These are phyloP conservation scores for Anguilla marmorata DNA, from an alignment of 2,797 vertebrate species.

Conservation along the genomic window DNA sequence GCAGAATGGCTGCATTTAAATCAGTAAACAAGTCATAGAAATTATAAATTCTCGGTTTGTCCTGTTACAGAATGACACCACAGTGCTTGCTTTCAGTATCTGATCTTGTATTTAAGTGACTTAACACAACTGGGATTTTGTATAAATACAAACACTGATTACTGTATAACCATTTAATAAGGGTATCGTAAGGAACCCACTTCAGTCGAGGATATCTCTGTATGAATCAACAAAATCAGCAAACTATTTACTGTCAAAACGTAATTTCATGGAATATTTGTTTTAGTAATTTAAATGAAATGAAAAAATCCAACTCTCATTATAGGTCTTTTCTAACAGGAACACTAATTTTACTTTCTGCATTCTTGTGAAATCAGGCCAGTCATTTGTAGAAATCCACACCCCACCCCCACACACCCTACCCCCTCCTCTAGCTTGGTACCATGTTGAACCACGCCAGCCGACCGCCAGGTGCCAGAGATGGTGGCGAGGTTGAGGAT, in stretches of 20 bases:
- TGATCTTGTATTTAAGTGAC: neutral
- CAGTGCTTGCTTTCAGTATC: neutral
- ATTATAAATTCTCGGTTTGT: too few relatives aligned
- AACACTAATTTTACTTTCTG: neutral
- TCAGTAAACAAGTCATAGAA: too few relatives aligned
- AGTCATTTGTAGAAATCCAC: neutral
- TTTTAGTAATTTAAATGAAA: neutral
- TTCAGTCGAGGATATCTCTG: neutral
- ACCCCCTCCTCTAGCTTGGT: neutral
- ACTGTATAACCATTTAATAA: neutral
- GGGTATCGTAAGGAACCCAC: neutral
- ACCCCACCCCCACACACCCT: neutral
- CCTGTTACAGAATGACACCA: too few relatives aligned
- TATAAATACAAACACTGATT: neutral
- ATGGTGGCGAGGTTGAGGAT: constrained; percentile 64
- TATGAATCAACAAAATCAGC: neutral
- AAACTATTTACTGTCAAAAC: neutral
- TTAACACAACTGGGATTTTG: neutral
- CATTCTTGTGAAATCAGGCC: neutral
- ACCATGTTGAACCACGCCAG: constrained; percentile 29
- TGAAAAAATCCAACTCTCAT: neutral
- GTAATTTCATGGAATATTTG: neutral
- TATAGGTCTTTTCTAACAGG: neutral
- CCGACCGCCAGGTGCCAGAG: constrained; percentile 63
- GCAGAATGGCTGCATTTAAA: too few relatives aligned